Evolutionary conservation across 2,113 vertebrate genomes (phyloP).

Genomic region (Nerophis ophidion): DNA sequence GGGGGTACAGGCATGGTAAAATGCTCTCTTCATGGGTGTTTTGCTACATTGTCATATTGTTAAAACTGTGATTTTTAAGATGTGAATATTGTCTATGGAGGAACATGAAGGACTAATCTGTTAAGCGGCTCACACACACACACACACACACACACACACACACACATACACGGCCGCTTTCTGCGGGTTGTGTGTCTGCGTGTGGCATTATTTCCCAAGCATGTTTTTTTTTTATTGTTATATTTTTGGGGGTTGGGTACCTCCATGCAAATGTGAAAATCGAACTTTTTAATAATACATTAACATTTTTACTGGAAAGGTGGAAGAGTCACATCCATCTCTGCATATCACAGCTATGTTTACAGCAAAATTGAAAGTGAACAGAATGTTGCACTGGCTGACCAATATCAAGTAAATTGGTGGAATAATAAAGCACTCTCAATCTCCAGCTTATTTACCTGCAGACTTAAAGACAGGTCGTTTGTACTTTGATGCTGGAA

Average conservation of each 20-base stretch:
- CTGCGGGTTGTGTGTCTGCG: conserved; percentile 33
- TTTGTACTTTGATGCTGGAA: conserved; percentile 55
- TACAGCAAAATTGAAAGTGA: conserved; percentile 57
- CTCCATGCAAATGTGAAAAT: conserved; percentile 69
- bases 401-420: conserved; percentile 36
- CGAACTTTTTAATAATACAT: conserved; percentile 48
- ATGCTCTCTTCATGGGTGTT: conserved; percentile 30
- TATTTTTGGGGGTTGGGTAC: conserved; percentile 45
- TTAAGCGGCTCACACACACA: conserved; percentile 2
- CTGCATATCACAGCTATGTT: conserved; percentile 51
- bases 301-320: conserved; percentile 51
- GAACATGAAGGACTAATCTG: conserved; percentile 54
- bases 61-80: conserved; percentile 61
- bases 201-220: conserved; percentile 43
- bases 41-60: conserved; percentile 59
- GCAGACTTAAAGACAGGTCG: conserved; percentile 35
- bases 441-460: conserved; percentile 37
- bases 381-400: conserved; percentile 56
- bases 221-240: conserved; percentile 21
- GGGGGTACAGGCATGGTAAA: conserved; percentile 37
- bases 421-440: conserved; percentile 54
- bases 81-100: conserved; percentile 46
- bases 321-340: conserved; percentile 21
- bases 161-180: conserved; percentile 16
- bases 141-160: neutral